Conservation (phyloP, 1,140 invertebrate genomes). For the Leptinotarsa texana region DNA sequence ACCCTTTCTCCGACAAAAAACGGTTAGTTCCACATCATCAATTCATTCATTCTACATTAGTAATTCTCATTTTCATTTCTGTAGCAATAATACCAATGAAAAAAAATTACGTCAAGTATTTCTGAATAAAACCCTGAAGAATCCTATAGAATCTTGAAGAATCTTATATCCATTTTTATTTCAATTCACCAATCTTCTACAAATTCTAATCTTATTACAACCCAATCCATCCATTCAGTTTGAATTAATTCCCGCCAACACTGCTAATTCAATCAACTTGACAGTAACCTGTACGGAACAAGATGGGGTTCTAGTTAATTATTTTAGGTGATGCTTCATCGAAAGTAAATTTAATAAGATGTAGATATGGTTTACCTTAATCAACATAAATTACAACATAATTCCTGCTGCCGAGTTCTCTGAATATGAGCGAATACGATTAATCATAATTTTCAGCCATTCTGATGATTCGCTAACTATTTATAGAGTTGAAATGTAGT, state of each 20-base stretch:
- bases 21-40: no score
- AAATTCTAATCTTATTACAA: no score
- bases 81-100: no score
- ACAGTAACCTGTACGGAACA: background rate
- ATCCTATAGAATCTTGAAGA: no score
- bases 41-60: no score
- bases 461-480: background rate
- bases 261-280: background rate
- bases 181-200: no score
- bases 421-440: background rate
- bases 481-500: background rate
- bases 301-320: background rate
- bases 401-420: background rate
- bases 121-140: no score
- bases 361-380: slow-evolving; percentile 6
- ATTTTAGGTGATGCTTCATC: background rate
- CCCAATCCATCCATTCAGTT: background rate
- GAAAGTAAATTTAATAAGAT: slow-evolving; percentile 6
- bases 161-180: no score
- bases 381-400: slow-evolving; percentile 1
- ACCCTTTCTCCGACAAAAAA: no score
- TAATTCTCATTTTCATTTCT: no score
- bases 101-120: no score
- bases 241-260: background rate
- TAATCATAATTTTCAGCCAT: background rate